A percentile compares a stretch with the other conserved stretches of the same genome.
Conservation (phyloP, 2,888 invertebrate genomes). For the Mechanitis messenoides region DNA sequence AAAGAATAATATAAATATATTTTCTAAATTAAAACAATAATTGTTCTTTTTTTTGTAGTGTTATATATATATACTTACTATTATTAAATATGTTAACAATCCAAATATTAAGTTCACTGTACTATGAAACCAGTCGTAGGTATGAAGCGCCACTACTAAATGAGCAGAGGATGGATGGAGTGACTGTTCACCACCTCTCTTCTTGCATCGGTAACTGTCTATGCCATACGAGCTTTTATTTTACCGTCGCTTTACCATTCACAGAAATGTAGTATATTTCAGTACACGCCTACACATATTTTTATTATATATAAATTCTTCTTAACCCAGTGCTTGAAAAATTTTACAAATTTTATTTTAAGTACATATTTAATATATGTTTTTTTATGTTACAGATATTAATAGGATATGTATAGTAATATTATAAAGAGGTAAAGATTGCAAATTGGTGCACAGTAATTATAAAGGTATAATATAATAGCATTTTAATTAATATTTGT, state of each 20-base stretch:
- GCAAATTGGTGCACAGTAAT: too few relatives aligned
- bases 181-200: constrained; percentile 2
- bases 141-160: background rate
- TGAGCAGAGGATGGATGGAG: background rate
- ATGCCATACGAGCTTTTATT: background rate
- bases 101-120: background rate
- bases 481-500: too few relatives aligned
- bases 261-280: background rate
- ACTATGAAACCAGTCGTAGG: background rate
- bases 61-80: background rate
- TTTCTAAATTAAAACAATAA: background rate
- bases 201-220: background rate
- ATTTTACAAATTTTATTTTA: background rate
- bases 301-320: too few relatives aligned
- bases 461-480: too few relatives aligned
- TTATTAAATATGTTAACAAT: background rate
- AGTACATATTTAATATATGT: too few relatives aligned
- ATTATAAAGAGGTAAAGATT: too few relatives aligned
- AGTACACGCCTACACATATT: background rate
- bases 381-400: too few relatives aligned
- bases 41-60: background rate
- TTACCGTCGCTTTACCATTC: background rate
- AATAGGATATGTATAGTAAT: too few relatives aligned
- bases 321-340: background rate
- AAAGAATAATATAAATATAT: background rate